Conservation (phyloP, 2,113 vertebrate species). For the Pseudorectes ferrugineus region DNA sequence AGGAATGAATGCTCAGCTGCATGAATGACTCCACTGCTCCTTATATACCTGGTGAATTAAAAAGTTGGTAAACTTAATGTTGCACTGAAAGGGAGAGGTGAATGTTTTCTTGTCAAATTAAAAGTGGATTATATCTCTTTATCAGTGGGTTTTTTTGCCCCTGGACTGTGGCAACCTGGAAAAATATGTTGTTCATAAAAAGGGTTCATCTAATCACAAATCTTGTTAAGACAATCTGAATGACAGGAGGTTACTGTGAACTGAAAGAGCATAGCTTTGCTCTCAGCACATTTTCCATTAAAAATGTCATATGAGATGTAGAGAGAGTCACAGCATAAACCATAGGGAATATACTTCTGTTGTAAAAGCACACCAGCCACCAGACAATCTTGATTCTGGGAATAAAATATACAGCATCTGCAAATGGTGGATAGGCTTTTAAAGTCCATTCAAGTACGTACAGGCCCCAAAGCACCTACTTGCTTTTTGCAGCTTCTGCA, state of each 20-base stretch:
- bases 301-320: neutral
- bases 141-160: rapidly evolving
- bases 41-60: neutral
- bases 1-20: neutral
- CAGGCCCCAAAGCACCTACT: neutral
- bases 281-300: neutral
- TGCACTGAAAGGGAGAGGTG: neutral
- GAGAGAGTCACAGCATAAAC: neutral
- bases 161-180: neutral
- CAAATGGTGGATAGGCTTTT: neutral
- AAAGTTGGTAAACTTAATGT: neutral
- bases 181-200: neutral
- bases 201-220: neutral
- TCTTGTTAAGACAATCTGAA: neutral
- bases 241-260: neutral
- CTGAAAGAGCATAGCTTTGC: neutral
- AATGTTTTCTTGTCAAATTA: neutral
- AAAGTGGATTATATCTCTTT: neutral
- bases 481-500: neutral
- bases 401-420: neutral
- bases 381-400: neutral
- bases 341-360: neutral
- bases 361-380: neutral
- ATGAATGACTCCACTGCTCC: neutral
- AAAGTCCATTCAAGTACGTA: neutral